Evolutionary conservation across 2,888 invertebrate species (phyloP).

Genomic region (Dorcus parallelipipedus): DNA sequence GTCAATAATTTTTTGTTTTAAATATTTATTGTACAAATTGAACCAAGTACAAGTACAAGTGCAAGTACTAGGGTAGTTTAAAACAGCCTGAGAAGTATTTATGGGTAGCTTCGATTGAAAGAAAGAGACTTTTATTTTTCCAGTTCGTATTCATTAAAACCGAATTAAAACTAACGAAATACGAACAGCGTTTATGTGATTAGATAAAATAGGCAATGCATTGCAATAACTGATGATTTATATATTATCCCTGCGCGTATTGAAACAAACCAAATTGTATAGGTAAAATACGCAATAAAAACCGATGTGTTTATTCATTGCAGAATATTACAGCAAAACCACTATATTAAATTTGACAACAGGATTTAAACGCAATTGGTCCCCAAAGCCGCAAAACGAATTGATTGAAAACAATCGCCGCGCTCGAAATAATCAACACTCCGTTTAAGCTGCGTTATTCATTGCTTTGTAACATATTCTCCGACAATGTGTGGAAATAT

Average conservation of each 20-base stretch:
- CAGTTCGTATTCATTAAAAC: background rate
- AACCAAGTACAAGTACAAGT: too few species aligned
- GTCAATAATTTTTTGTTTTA: too few species aligned
- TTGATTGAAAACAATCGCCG: constrained; percentile 11
- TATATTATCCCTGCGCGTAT: background rate
- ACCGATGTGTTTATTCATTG: constrained; percentile 1
- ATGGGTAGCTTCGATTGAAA: background rate
- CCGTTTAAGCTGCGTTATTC: constrained; percentile 3
- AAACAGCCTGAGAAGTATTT: too few species aligned
- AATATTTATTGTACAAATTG: too few species aligned
- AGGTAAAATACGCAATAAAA: constrained; percentile 4
- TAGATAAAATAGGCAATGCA: background rate
- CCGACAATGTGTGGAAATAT: background rate
- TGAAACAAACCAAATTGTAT: background rate
- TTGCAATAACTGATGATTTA: background rate
- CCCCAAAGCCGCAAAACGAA: constrained; percentile 3
- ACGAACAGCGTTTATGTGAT: background rate
- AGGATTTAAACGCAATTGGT: constrained; percentile 1
- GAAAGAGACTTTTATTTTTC: background rate
- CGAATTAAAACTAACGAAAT: background rate
- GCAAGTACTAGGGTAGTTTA: too few species aligned
- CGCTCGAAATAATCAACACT: constrained; percentile 3
- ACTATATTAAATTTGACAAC: constrained; percentile 10
- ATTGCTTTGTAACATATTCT: constrained; percentile 6
- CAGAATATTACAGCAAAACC: constrained; percentile 4